phyloP scores from a whole-genome alignment of 1,140 invertebrate species.

The Drosophila kanapiae region DNA sequence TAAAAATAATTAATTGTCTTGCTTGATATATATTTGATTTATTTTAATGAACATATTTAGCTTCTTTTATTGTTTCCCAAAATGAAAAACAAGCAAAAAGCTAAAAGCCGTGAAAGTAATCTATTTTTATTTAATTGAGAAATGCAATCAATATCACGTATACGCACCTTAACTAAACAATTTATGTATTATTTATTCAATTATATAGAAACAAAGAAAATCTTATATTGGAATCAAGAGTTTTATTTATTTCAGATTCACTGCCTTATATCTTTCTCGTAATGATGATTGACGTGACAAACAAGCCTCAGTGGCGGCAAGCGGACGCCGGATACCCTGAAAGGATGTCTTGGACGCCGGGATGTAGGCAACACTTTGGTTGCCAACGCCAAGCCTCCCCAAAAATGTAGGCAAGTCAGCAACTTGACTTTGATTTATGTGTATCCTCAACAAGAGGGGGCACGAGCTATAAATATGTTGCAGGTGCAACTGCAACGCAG shows the following conservation, averaged over 20 bases:
- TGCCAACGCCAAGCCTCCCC: too few relatives aligned
- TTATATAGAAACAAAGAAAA: background rate
- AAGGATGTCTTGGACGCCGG: constrained; percentile 9
- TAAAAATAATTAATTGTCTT: background rate
- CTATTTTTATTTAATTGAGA: background rate
- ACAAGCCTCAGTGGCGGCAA: constrained; percentile 6
- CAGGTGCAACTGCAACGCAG: constrained; percentile 2
- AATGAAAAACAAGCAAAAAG: too few relatives aligned
- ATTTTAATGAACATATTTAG: too few relatives aligned
- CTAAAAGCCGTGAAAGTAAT: too few relatives aligned
- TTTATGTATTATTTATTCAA: too few relatives aligned
- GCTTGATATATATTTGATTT: background rate
- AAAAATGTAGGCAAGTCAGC: constrained; percentile 10
- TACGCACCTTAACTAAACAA: background rate
- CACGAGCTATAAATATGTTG: background rate
- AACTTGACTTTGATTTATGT: constrained; percentile 16
- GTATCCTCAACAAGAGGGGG: background rate
- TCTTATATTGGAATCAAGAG: background rate
- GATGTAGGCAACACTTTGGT: constrained; percentile 21
- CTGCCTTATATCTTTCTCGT: constrained; percentile 16
- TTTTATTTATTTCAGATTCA: constrained; percentile 2
- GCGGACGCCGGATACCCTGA: constrained; percentile 17
- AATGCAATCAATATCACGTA: background rate
- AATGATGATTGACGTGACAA: constrained; percentile 39
- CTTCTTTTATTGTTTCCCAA: too few relatives aligned